Evolutionary conservation across 2,797 vertebrate genomes (phyloP).

Genomic region (Trematomus bernacchii): DNA sequence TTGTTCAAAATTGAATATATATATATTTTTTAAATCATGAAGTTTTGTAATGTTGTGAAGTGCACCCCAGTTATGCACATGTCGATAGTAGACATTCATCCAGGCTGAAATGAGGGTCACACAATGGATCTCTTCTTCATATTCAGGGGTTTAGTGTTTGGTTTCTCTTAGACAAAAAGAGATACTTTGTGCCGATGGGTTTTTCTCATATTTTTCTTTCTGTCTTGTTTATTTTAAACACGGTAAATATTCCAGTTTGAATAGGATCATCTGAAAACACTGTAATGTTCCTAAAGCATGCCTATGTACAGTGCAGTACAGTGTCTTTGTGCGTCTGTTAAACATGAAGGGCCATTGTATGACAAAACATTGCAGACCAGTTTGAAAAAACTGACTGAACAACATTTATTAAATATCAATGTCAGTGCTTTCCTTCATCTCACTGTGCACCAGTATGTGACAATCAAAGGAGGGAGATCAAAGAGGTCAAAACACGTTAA

Average conservation of each 20-base stretch:
- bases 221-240: neutral
- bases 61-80: neutral
- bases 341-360: conserved; percentile 19
- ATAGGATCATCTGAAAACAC: conserved; percentile 4
- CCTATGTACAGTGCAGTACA: conserved; percentile 22
- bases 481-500: neutral
- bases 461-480: neutral
- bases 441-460: neutral
- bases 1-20: neutral
- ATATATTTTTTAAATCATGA: neutral
- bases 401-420: conserved; percentile 24
- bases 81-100: conserved; percentile 10
- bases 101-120: conserved; percentile 6
- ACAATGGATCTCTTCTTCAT: neutral
- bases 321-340: conserved; percentile 35
- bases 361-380: conserved; percentile 15
- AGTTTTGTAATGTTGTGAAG: neutral
- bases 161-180: neutral
- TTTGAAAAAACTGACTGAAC: conserved; percentile 19
- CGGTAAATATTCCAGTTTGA: conserved; percentile 5
- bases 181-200: neutral
- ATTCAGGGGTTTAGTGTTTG: neutral
- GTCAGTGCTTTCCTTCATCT: conserved; percentile 22
- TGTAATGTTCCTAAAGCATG: conserved; percentile 20
- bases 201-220: neutral